Evolutionary conservation across 2,113 vertebrate species (phyloP), one percentile per base, ranked within the genome.

Genomic region (Solea senegalensis): DNA sequence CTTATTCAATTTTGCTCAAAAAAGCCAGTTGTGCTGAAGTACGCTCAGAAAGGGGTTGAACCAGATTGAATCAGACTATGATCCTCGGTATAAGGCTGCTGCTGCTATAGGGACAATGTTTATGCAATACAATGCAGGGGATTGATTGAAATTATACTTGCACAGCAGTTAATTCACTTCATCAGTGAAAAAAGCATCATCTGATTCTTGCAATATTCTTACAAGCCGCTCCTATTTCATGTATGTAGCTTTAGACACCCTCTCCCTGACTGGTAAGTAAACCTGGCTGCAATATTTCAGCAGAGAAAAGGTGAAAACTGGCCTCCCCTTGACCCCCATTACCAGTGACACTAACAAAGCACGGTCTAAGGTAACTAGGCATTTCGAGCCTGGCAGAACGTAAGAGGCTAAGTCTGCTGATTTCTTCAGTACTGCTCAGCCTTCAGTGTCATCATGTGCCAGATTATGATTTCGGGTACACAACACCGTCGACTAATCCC

Each of bases 1-100:
- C 90, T 86, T 83, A 63, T 88, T 92, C 89, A 85, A 91, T 92
- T 90, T 88, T 83, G 79, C 82, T 92, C 89, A 88, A 88, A 87
- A 78, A 85, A 84, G 72, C 69, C 54, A 43, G 63, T 83, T 80
- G 82, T 83, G 83, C 85, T 83, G 88, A 90, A 76, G 82, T 81
- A 65, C 73, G 78, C 80, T 80, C 58, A 7, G 76, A 70, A 54
- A 67, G 77, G n/a, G 71, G 64, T 72, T 87, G 72, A 85, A 79
- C 69, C 71, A 84, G 83, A 91, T 88, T 85, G 70, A 74, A 88
- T 84, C 72, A 51, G 86, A 87, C 84, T 80, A 79, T 70, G 74
- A 80, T 84, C 55, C 72, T 57, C 51, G 51, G 57, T 58, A 49
- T 9, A 48, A 85, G 41, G 71, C 63, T n/a, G 14, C 26, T 11